Evolutionary conservation across 2,797 vertebrate species (phyloP), one percentile per base, ranked within the genome.

Genomic region (Esox masquinongy): DNA sequence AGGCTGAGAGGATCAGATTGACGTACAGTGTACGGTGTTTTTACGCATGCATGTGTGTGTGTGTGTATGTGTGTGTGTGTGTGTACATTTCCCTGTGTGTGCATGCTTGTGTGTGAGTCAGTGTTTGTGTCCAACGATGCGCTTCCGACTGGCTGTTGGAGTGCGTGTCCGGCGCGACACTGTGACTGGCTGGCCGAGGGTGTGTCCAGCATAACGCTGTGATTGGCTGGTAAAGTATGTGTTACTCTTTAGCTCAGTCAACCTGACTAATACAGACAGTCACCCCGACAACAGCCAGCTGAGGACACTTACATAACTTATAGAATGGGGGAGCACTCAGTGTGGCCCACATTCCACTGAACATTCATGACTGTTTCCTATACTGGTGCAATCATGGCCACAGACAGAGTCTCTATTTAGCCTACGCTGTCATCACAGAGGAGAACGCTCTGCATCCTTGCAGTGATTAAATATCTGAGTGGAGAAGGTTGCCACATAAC

Each of bases 281-380:
- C 77, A 78, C 74, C 71, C 77, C 47, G 69, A 31, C 49, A 80
- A 66, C 72, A 70, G 75, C 61, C 77, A 69, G 75, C 74, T 78
- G 77, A 84, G 85, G 80, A 75, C 78, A 79, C 77, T 80, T 83
- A 75, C 69, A 50, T 78, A 82, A 80, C 74, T 56, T 47, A 74
- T 78, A 26, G 70, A 51, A 51, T 14, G 5, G 3, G 43, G 47
- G 47, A 59, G n/a, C 74, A 75, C 75, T 61, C 22, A 63, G 69
- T 75, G 51, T 43, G 29, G 70, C 50, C 19, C n/a, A 56, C 53
- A 56, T 74, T 26, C 66, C 34, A 59, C 66, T 79, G 80, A 85
- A 83, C 80, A 80, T 74, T 75, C 75, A 78, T 77, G 84, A 53
- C 56, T 74, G 77, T 78, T 80, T 47, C 34, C 70, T 63, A 12